Conservation (phyloP, 2,797 vertebrate species). For the Linurgus olivaceus region DNA sequence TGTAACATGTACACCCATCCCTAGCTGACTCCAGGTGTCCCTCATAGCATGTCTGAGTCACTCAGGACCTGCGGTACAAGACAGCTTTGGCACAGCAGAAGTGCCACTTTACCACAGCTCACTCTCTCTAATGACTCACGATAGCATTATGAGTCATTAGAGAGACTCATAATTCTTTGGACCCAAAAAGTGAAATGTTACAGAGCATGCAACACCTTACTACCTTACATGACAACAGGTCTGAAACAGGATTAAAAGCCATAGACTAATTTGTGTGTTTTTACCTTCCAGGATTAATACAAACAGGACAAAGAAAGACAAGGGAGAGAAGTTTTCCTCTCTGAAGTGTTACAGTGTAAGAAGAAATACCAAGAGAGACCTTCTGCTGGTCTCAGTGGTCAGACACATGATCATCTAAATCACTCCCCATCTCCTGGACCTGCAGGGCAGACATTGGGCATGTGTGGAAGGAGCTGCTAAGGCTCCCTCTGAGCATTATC, state of each 20-base stretch:
- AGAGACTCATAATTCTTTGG: too few species aligned
- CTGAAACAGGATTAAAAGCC: background rate
- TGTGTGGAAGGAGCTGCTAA: background rate
- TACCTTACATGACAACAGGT: background rate
- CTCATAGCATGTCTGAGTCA: background rate
- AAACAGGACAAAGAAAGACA: background rate
- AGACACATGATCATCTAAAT: background rate
- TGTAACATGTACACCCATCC: background rate
- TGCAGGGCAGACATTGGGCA: background rate
- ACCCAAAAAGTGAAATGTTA: background rate
- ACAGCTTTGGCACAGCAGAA: background rate
- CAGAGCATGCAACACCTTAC: background rate
- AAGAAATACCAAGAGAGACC: background rate
- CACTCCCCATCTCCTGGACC: background rate
- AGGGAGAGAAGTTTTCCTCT: background rate
- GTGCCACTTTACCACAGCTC: background rate
- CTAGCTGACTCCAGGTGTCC: background rate
- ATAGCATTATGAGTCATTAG: too few species aligned
- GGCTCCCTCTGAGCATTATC: background rate
- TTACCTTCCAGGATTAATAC: background rate
- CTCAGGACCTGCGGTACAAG: background rate
- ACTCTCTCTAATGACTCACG: accelerated
- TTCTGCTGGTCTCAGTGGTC: background rate
- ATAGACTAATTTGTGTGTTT: background rate
- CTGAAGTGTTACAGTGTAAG: background rate